Base-by-base conservation (phyloP, 1,140 invertebrate species). In the Bombus waltoni region DNA sequence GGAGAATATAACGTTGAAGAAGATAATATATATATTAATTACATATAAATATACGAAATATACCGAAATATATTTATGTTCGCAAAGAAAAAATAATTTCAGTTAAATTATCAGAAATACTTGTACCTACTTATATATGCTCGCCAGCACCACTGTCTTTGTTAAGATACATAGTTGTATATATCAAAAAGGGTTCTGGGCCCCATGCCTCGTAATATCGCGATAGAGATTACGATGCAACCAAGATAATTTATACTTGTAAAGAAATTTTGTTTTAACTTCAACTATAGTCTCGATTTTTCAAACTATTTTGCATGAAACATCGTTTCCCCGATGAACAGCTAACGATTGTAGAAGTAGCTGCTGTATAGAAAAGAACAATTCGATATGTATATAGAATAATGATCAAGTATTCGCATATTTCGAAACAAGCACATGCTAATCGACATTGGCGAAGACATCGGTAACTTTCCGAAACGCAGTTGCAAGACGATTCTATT, bases 401-500 rank as follows among this genome's bases (percentile, higher is more conserved):
- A 42, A 72, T 1, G n/a, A 32, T 74, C 18, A 42, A 18, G 62
- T 6, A 15, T 77, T 40, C 57, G 22, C 40, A 15, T 65, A n/a
- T 62, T 15, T n/a, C 53, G 15, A 9, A n/a, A 57, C 62, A 38
- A 78, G 38, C 38, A 38, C 57, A 79, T 79, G 75, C 40, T 79
- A 59, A 72, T 59, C 75, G 44, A 59, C 65, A 40, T 53, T 15
- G 38, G 59, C 53, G 42, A 72, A 42, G 25, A 40, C 40, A 11
- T 62, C 25, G 40, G 32, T 35, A 42, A 65, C 35, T 80, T 40
- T 80, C 35, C 68, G 70, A 80, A 80, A 80, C 68, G 59, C 47
- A 42, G 44, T 75, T 38, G 74, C 74, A n/a, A 53, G 76, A 73
- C 75, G 77, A 79, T 73, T 79, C 83, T 85, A 85, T 85, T 62